These are phyloP conservation scores for Drosophila conformis DNA, from an alignment of 2,888 invertebrate genomes.

Conservation along the genomic window DNA sequence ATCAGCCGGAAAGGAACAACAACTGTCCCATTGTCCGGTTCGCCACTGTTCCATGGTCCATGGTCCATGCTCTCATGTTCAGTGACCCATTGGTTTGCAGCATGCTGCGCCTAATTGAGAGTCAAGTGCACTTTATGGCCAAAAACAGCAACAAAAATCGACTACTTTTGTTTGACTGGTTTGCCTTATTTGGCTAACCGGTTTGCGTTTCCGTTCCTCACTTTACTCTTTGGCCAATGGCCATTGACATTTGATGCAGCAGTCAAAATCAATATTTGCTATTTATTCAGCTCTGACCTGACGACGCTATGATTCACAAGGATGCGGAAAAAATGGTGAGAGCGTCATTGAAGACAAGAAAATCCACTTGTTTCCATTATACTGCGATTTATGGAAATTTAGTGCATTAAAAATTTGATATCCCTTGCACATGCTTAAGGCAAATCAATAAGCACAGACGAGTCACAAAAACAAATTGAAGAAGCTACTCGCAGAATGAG, in stretches of 20 bases:
- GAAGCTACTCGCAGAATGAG: constrained; percentile 16
- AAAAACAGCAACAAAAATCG: constrained; percentile 12
- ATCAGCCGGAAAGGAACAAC: constrained; percentile 26
- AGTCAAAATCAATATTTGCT: constrained; percentile 66
- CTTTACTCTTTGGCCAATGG: constrained; percentile 40
- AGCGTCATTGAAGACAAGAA: background rate
- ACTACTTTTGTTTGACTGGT: constrained; percentile 24
- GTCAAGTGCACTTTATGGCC: constrained; percentile 66
- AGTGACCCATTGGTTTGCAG: constrained; percentile 57
- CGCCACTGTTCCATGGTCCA: constrained; percentile 19
- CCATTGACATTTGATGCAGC: constrained; percentile 31
- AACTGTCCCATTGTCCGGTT: constrained; percentile 24
- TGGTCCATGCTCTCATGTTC: constrained; percentile 29
- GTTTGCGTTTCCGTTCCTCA: constrained; percentile 43
- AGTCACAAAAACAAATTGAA: constrained; percentile 11
- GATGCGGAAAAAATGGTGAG: background rate
- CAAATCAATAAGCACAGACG: constrained; percentile 27
- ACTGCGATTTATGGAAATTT: background rate
- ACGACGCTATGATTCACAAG: background rate
- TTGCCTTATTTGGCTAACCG: constrained; percentile 36
- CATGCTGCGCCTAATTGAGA: constrained; percentile 69
- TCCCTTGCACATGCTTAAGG: constrained; percentile 9
- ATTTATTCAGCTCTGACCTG: constrained; percentile 14
- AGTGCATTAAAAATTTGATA: background rate
- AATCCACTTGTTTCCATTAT: background rate